Evolutionary conservation across 2,888 invertebrate genomes (phyloP), one percentile per base, ranked within the genome.

Genomic region (Luffia ferchaultella): DNA sequence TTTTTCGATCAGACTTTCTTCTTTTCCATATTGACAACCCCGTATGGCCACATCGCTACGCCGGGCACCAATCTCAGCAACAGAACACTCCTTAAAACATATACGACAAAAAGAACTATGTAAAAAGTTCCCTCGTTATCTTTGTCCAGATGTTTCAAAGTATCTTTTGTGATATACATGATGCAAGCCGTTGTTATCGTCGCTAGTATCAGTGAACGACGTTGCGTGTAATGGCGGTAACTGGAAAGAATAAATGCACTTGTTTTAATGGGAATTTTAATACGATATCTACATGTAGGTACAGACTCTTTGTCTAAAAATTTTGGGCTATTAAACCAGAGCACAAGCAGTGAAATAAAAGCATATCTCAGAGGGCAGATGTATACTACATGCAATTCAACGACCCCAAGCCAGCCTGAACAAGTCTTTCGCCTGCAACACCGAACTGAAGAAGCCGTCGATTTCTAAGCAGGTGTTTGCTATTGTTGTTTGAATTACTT

Each of bases 161-260:
- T 49, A 0, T 63, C 52, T 2, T 57, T 57, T 18, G 60, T 59
- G 0, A 53, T 52, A 46, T 62, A 67, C 0, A 70, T 17, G 0
- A 64, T 50, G 0, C 63, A 1, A 0, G 43, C 53, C 0, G 70
- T 68, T 0, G 59, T 17, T 20, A 73, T 58, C 0, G 60, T 52
- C 1, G 76, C 67, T 51, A 30, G 30, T 3, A 30, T 3, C 30
- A 30, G 30, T 0, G 79, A 79, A 0, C 79, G 62, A 9, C 67
- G 59, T 47, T 64, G 65, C 0, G 79, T 71, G 58, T 78, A 62
- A 53, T 80, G 76, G 0, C 82, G 77, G 58, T 75, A 80, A 40
- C 82, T 82, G 77, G 0, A 73, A 57, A 53, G 53, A 16, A 46
- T 43, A 16, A 18, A 48, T n/a, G 40, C 1, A 42, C 18, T 7